Percentiles rank a stretch among this genome's conserved stretches.
Evolutionary conservation across 2,113 vertebrate species (phyloP).

Genomic region (Cyprinodon variegatus): DNA sequence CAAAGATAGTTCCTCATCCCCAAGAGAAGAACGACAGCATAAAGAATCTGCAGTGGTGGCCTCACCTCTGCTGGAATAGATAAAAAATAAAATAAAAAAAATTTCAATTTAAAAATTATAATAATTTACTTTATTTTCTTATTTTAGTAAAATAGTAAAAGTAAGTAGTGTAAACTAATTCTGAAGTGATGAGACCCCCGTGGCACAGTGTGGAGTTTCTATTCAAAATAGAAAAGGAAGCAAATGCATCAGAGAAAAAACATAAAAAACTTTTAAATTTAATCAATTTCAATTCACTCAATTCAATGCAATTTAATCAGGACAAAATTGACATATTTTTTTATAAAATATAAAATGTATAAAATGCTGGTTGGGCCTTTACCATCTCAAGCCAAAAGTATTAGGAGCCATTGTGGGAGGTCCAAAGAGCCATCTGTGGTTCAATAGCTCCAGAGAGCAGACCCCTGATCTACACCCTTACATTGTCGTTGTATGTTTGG

Average conservation of each 20-base stretch:
- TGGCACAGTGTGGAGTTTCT: conserved; percentile 18
- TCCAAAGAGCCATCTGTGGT: too few relatives aligned
- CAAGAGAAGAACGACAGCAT: conserved; percentile 50
- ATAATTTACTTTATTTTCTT: conserved; percentile 36
- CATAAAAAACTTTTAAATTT: too few relatives aligned
- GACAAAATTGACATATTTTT: too few relatives aligned
- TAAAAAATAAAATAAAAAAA: conserved; percentile 40
- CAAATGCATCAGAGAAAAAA: too few relatives aligned
- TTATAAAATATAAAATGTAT: too few relatives aligned
- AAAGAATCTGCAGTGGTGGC: conserved; percentile 49
- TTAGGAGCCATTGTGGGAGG: too few relatives aligned
- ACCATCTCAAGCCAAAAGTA: too few relatives aligned
- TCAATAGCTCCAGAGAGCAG: too few relatives aligned
- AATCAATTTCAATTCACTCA: too few relatives aligned
- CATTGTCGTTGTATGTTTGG: neutral
- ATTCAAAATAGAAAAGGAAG: too few relatives aligned
- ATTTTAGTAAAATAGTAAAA: neutral
- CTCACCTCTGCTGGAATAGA: conserved; percentile 48
- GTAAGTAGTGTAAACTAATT: conserved; percentile 2
- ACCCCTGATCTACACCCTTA: neutral
- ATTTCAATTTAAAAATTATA: conserved; percentile 55
- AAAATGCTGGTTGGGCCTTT: too few relatives aligned
- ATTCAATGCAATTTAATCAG: too few relatives aligned
- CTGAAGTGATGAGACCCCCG: conserved; percentile 9
- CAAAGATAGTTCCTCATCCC: conserved; percentile 51